Evolutionary conservation across 1,140 invertebrate genomes (phyloP).

Genomic region (Saccostrea glomerata): DNA sequence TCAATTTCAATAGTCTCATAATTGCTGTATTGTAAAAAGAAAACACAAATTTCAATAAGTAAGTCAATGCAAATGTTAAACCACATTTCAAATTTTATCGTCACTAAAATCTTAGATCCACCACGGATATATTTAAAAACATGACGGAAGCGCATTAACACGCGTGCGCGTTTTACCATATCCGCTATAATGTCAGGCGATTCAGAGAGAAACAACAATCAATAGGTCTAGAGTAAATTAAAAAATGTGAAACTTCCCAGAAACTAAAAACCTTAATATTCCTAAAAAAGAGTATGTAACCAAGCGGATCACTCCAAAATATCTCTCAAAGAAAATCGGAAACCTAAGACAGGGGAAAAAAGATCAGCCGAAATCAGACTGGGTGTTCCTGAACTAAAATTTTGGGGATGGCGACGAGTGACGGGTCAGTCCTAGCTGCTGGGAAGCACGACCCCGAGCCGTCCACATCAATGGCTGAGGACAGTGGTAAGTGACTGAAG

Average conservation of each 20-base stretch:
- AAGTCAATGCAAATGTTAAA: no score
- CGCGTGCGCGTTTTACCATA: not conserved
- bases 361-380: not conserved
- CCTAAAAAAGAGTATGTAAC: not conserved
- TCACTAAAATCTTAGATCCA: not conserved
- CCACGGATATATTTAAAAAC: not conserved
- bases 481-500: not conserved
- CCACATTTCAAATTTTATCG: no score
- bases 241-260: constrained; percentile 25
- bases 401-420: constrained; percentile 1
- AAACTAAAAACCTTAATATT: not conserved
- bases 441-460: not conserved
- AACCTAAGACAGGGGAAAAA: not conserved
- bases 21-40: no score
- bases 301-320: not conserved
- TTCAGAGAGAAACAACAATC: constrained; percentile 25
- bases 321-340: not conserved
- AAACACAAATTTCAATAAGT: no score
- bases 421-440: not conserved
- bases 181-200: constrained; percentile 32
- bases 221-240: not conserved
- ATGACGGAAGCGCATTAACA: not conserved
- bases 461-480: not conserved
- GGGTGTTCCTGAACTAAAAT: constrained; percentile 17
- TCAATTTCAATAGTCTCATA: no score